Conservation (phyloP, 2,113 vertebrate species). For the Nothoprocta pentlandii region DNA sequence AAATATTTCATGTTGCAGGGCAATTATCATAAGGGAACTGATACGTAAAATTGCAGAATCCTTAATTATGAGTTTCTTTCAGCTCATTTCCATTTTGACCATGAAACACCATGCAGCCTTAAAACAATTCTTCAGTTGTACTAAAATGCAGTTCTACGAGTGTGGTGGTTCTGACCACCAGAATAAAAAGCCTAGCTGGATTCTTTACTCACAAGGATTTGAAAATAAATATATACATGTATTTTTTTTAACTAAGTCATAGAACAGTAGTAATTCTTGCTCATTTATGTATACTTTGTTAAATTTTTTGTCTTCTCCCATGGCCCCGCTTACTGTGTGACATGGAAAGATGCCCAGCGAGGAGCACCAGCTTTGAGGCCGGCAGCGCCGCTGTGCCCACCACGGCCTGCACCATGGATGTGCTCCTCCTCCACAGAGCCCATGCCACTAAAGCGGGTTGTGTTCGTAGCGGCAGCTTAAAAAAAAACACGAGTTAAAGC, state of each 20-base stretch:
- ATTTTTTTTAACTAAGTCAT: not conserved
- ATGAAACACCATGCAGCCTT: not conserved
- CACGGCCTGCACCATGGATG: not conserved
- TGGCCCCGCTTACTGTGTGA: rapidly evolving
- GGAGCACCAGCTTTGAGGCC: no score
- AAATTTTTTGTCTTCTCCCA: not conserved
- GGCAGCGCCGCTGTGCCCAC: not conserved
- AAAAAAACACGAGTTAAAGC: no score
- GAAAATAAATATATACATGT: not conserved
- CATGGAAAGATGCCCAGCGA: not conserved
- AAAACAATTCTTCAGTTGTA: not conserved
- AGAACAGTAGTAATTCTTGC: not conserved
- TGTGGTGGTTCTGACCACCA: not conserved
- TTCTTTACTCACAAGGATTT: not conserved
- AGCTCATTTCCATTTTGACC: conserved; percentile 58
- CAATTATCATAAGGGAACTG: conserved; percentile 67
- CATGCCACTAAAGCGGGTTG: not conserved
- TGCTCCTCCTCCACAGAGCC: not conserved
- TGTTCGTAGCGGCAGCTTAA: not conserved
- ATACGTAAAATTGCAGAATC: conserved; percentile 68
- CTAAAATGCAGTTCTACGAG: not conserved
- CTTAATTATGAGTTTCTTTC: conserved; percentile 48
- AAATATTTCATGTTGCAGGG: conserved; percentile 64
- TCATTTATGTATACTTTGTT: not conserved
- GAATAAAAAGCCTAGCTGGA: not conserved